These are phyloP conservation scores for Drosophila kokeensis DNA, from an alignment of 2,888 invertebrate genomes.

Conservation along the genomic window DNA sequence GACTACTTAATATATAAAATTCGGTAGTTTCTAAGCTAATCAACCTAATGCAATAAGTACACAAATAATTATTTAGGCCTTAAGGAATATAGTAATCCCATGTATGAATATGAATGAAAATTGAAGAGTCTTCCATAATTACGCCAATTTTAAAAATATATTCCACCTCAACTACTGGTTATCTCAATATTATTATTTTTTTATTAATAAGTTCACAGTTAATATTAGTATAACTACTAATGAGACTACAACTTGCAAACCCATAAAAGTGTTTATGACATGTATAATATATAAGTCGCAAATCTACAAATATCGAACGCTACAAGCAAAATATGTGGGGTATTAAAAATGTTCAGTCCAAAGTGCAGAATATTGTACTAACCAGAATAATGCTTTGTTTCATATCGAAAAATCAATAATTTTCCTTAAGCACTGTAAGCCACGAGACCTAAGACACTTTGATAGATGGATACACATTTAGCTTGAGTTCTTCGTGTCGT, in stretches of 20 bases:
- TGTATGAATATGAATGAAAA: not conserved
- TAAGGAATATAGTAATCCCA: not conserved
- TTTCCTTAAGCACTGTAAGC: constrained; percentile 9
- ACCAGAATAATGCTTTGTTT: not conserved
- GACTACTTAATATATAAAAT: not conserved
- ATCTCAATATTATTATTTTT: not conserved
- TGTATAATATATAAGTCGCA: not conserved
- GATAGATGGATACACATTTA: not conserved
- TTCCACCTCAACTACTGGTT: not conserved
- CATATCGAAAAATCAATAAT: constrained; percentile 5
- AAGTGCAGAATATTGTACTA: not conserved
- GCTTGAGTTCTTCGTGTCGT: not conserved
- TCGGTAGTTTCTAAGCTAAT: not conserved
- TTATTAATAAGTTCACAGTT: not conserved
- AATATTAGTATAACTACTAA: not conserved
- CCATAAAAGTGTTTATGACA: not conserved
- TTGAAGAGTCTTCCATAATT: not conserved
- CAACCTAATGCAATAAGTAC: not conserved
- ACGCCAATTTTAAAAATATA: not conserved
- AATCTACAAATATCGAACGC: not conserved
- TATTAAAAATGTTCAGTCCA: not conserved
- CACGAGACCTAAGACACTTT: constrained; percentile 1
- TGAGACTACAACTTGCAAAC: not conserved
- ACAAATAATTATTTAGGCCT: not conserved
- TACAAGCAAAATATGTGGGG: not conserved